Base-by-base conservation (phyloP, 2,113 vertebrate genomes). In the Rhipidura dahli region DNA sequence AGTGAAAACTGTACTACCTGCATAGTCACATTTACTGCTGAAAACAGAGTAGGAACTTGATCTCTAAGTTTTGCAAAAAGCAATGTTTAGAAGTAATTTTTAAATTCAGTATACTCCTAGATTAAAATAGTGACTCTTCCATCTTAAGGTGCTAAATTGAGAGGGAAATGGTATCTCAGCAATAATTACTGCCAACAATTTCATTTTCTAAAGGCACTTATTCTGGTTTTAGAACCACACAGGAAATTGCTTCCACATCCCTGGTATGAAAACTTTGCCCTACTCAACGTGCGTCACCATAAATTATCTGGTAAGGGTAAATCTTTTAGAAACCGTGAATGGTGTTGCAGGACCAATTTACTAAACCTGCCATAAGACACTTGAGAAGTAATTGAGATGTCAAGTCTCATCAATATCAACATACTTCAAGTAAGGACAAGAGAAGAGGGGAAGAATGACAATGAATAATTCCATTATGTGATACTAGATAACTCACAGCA, bases 391-490 rank as follows among this genome's bases (percentile, higher is more conserved):
- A 94, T 33, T 86, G 90, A 92, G 79, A 81, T 83, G 79, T 94
- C 79, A 93, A 42, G 79, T 13, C 68, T 92, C 85, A 96, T 94
- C 95, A 93, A 85, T 60, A 92, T 89, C 94, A 94, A 90, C 51
- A 42, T 30, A 54, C 33, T 93, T 83, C 57, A 90, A 72, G 61
- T 56, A 79, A 89, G 71, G 63, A 72, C 87, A 82, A 61, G 39
- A 87, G 31, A 16, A 87, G 14, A 91, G 24, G 22, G 28, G 35
- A 81, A 86, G 71, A 93, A 88, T 88, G 63, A 79, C 66, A 94
- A 56, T 61, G 56, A 87, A 70, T 65, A 89, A 84, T 79, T n/a
- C 16, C 33, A 69, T 63, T 85, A 76, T 22, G 30, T 83, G 70
- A 88, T 57, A 21, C 39, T 53, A 53, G 37, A 64, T 83, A 90